Conservation (phyloP, 2,797 vertebrate genomes). For the Thamnophis elegans region DNA sequence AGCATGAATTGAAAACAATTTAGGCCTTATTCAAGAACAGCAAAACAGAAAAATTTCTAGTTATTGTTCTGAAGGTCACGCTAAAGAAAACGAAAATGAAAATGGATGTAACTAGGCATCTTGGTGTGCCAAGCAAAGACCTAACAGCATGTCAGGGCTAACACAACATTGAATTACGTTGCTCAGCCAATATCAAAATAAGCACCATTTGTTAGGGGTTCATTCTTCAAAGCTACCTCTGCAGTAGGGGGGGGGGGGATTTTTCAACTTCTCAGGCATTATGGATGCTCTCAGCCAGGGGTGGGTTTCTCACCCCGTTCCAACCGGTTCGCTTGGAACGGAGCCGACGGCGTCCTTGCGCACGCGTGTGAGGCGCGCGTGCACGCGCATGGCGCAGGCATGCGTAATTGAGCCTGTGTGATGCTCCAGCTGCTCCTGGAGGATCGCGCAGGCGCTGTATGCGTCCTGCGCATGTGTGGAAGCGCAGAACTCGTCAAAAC, state of each 20-base stretch:
- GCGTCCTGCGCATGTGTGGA: too few species aligned
- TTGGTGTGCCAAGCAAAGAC: background rate
- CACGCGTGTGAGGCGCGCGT: too few species aligned
- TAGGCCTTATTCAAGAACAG: conserved; percentile 16
- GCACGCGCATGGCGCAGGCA: too few species aligned
- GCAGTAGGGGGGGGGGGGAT: background rate
- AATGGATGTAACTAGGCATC: background rate
- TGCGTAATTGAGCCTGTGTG: too few species aligned
- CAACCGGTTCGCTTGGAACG: too few species aligned
- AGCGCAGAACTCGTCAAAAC: too few species aligned
- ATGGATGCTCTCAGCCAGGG: background rate
- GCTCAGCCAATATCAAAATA: background rate
- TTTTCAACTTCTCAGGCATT: background rate
- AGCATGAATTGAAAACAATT: conserved; percentile 10
- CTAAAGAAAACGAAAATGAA: background rate
- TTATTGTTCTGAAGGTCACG: conserved; percentile 2
- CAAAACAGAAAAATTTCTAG: background rate
- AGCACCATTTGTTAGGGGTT: background rate
- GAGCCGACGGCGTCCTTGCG: too few species aligned
- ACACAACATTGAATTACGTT: background rate
- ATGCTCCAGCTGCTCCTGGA: too few species aligned
- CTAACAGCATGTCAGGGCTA: background rate
- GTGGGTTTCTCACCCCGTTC: too few species aligned
- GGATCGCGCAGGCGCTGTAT: too few species aligned
- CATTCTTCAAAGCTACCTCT: background rate